phyloP scores from a whole-genome alignment of 2,113 vertebrate genomes.

The Plecotus auritus region DNA sequence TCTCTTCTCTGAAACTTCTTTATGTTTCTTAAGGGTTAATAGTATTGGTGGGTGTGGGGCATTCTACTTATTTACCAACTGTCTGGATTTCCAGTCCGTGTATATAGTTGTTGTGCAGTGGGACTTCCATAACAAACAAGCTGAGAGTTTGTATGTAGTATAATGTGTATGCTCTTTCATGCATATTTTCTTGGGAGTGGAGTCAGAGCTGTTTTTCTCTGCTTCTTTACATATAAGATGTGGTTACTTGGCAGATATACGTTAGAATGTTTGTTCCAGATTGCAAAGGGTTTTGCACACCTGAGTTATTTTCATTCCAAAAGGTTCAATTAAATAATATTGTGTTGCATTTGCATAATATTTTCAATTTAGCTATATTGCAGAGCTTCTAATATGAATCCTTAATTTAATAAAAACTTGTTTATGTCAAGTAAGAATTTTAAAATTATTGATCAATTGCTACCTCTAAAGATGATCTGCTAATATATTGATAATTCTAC shows the following conservation, averaged over 20 bases:
- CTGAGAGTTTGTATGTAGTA: not conserved
- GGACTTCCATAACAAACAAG: not conserved
- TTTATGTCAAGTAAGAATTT: not conserved
- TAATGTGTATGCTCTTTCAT: not conserved
- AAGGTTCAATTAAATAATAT: constrained; percentile 51
- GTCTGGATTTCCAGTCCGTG: not conserved
- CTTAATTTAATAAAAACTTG: not conserved
- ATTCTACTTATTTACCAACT: not conserved
- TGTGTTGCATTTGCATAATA: constrained; percentile 40
- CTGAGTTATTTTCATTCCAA: constrained; percentile 52
- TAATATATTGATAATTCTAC: not conserved
- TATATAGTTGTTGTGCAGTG: not conserved
- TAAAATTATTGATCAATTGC: not conserved
- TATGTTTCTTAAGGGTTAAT: not conserved
- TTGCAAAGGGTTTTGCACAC: constrained; percentile 18
- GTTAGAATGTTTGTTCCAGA: not conserved
- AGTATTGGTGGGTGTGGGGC: not conserved
- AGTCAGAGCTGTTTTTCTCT: not conserved
- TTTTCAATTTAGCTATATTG: constrained; percentile 37
- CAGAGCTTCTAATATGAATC: not conserved
- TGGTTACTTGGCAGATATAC: constrained; percentile 25
- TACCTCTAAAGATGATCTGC: not conserved
- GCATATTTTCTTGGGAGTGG: not conserved
- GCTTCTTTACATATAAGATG: not conserved
- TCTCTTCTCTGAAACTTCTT: not conserved